Evolutionary conservation across 64 coral and sea anemone genomes (phyloP).

Genomic region (Porites lutea): DNA sequence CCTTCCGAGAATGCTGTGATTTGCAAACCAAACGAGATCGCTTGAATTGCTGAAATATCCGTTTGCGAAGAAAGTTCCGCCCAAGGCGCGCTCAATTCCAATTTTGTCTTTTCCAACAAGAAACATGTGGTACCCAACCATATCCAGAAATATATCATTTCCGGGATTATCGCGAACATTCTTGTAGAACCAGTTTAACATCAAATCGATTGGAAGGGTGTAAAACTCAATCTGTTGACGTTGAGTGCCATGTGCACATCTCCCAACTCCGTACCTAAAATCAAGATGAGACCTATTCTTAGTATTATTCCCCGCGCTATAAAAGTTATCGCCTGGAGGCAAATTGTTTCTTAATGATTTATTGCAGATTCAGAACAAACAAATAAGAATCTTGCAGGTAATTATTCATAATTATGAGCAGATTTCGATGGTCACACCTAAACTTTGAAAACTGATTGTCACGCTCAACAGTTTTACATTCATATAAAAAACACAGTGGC

Average conservation of each 20-base stretch:
- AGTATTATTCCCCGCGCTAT: no score
- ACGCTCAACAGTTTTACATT: no score
- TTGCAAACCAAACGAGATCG: constrained; percentile 54
- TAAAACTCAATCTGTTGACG: constrained; percentile 52
- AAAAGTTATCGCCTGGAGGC: no score
- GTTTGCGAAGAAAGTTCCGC: constrained; percentile 51
- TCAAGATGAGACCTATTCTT: no score
- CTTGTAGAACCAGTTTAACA: constrained; percentile 34
- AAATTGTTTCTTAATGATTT: no score
- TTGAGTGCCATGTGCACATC: not conserved
- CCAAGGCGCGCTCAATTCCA: constrained; percentile 64
- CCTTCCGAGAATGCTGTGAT: constrained; percentile 52
- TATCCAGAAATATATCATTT: not conserved
- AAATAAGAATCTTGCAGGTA: no score
- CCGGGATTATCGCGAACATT: not conserved
- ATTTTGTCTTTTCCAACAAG: constrained; percentile 66
- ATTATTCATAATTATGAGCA: no score
- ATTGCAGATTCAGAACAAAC: no score
- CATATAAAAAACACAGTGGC: no score
- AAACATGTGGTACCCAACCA: constrained; percentile 64
- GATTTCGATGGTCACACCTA: no score
- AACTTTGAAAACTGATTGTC: no score
- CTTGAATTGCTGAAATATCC: constrained; percentile 44
- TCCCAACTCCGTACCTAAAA: not conserved
- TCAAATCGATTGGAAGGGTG: constrained; percentile 22